These are phyloP conservation scores for Sandelia bainsii DNA, from an alignment of 2,797 vertebrate species.

Conservation along the genomic window DNA sequence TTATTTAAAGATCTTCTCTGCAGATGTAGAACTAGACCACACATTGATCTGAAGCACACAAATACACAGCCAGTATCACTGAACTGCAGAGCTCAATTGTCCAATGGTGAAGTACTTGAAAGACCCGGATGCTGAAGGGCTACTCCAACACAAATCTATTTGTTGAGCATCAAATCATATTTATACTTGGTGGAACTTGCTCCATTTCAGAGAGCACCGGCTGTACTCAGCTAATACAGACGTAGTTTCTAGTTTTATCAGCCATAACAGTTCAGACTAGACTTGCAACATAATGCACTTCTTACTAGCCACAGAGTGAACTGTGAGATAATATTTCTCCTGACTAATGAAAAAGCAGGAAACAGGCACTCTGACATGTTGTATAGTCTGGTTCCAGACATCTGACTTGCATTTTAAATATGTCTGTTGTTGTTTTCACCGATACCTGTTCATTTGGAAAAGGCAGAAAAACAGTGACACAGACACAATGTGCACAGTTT, in stretches of 20 bases:
- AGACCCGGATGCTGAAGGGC: background rate
- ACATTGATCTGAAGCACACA: slow-evolving; percentile 5
- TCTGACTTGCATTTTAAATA: no score
- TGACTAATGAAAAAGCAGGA: background rate
- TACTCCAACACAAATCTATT: background rate
- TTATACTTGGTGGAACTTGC: background rate
- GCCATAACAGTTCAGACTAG: background rate
- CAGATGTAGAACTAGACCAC: background rate
- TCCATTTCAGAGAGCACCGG: background rate
- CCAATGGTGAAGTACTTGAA: background rate
- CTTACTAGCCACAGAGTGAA: background rate
- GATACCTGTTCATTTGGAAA: no score
- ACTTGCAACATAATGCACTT: background rate
- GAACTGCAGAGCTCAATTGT: slow-evolving; percentile 2
- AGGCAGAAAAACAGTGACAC: no score
- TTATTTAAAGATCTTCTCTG: slow-evolving; percentile 9
- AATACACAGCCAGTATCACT: background rate
- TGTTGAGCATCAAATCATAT: background rate
- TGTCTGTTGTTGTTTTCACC: no score
- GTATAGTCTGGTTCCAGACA: background rate
- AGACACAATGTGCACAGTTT: no score
- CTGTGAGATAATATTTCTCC: background rate
- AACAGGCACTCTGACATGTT: background rate
- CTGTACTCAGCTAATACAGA: background rate
- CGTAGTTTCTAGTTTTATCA: background rate